A percentile compares a stretch with the other conserved stretches of the same genome.
Conservation (phyloP, 1,140 invertebrate species). For the Antheraea pernyi region DNA sequence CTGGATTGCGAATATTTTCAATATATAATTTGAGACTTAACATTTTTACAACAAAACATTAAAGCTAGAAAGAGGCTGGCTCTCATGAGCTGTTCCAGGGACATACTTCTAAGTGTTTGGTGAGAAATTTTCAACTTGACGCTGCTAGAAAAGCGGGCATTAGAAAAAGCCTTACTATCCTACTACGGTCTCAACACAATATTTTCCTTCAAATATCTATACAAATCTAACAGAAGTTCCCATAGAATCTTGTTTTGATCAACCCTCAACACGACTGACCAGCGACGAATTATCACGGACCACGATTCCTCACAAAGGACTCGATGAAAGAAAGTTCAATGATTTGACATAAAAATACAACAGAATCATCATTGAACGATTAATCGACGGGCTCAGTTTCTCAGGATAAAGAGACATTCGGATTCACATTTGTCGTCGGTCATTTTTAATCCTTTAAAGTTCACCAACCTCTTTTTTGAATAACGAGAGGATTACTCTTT, state of each 20-base stretch:
- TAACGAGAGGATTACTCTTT: not conserved
- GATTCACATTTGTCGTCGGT: not conserved
- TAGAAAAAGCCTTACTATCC: too few species aligned
- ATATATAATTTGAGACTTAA: too few species aligned
- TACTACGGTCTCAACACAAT: too few species aligned
- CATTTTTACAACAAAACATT: too few species aligned
- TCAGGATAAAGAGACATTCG: not conserved
- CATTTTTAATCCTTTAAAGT: not conserved
- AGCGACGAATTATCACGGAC: slow-evolving; percentile 16
- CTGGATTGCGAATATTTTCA: too few species aligned
- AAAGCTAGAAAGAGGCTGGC: too few species aligned
- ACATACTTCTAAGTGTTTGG: too few species aligned
- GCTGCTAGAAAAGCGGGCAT: too few species aligned
- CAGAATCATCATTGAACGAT: slow-evolving; percentile 6
- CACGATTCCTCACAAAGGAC: slow-evolving; percentile 21
- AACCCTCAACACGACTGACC: slow-evolving; percentile 26
- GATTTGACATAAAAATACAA: slow-evolving; percentile 14
- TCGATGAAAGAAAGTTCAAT: slow-evolving; percentile 5
- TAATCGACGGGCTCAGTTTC: slow-evolving; percentile 1
- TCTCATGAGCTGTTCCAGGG: too few species aligned
- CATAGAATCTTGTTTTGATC: slow-evolving; percentile 35
- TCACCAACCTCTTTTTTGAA: not conserved
- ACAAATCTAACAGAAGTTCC: slow-evolving; percentile 37
- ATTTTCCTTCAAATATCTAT: not conserved
- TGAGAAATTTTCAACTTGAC: too few species aligned